Base-by-base conservation (phyloP, 2,113 vertebrate species). In the Seriola rivoliana region DNA sequence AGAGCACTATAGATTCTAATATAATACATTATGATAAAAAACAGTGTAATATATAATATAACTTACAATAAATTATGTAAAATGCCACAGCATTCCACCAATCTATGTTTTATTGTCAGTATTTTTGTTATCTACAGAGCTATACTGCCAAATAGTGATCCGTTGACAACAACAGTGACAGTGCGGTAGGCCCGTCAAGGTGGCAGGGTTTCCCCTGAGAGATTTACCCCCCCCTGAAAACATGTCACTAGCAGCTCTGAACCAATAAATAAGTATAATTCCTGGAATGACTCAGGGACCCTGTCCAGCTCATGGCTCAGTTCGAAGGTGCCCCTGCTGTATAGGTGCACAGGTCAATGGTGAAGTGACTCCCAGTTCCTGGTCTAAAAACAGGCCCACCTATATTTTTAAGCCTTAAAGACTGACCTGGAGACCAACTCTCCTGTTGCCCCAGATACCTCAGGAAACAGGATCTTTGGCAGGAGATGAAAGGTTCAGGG, bases 371-470 rank as follows among this genome's bases (percentile, higher is more conserved):
- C 19, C n/a, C 60, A 11, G 14, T 11, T 55, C 21, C 16, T 7
- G 17, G 34, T 59, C 79, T 84, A 77, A 81, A 91, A 91, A 90
- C 63, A 84, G 85, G 40, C 59, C 63, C 55, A 65, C 40, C 62
- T 75, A 50, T 71, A 85, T 78, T 59, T 72, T 78, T 57, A 46
- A 81, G 68, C 32, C 60, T 75, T 77, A 75, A 85, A 78, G 34
- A 40, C 32, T 84, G 87, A 87, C 84, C 76, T 62, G 48, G 19
- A 72, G 34, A 85, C 67, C 38, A 42, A 48, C 60, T 72, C 63
- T 81, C 8, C 48, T 34, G 58, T 69, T 73, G 68, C 38, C 73
- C 73, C 60, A 74, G 75, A 87, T 86, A 70, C 73, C 38, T 66
- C 71, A 67, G 71, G 82, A 85, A 83, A 89, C 59, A 58, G 62